These are phyloP conservation scores for Trachelus tabidus DNA, from an alignment of 2,888 invertebrate genomes.

Conservation along the genomic window DNA sequence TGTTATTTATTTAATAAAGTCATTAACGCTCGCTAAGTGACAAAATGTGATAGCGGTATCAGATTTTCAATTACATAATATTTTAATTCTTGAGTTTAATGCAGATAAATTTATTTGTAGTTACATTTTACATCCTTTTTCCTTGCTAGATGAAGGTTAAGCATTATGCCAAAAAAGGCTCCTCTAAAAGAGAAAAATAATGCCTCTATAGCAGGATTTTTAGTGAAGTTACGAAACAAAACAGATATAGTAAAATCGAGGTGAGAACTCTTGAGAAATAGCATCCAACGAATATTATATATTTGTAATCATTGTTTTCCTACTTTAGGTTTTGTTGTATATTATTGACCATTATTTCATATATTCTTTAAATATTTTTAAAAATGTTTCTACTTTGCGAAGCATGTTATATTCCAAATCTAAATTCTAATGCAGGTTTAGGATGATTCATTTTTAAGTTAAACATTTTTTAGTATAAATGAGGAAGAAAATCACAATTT, in stretches of 20 bases:
- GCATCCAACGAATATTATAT: neutral
- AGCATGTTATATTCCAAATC: neutral
- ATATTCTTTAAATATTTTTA: neutral
- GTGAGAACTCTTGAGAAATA: neutral
- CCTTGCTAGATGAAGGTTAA: neutral
- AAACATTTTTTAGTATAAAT: neutral
- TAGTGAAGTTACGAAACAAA: neutral
- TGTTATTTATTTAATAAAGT: neutral
- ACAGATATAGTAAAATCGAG: neutral
- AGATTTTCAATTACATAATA: neutral
- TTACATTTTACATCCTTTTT: neutral
- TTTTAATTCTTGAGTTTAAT: neutral
- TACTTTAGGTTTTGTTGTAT: neutral
- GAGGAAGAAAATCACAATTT: neutral
- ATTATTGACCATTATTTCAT: neutral
- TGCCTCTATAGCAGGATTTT: neutral
- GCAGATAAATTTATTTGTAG: neutral
- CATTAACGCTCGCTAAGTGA: neutral
- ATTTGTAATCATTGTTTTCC: neutral
- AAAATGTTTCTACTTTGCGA: neutral
- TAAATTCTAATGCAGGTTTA: neutral
- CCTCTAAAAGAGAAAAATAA: neutral
- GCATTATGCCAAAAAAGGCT: neutral
- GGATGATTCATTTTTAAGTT: neutral
- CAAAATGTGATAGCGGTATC: neutral